Evolutionary conservation across 2,888 invertebrate genomes (phyloP).

Genomic region (Cheilosia variabilis): DNA sequence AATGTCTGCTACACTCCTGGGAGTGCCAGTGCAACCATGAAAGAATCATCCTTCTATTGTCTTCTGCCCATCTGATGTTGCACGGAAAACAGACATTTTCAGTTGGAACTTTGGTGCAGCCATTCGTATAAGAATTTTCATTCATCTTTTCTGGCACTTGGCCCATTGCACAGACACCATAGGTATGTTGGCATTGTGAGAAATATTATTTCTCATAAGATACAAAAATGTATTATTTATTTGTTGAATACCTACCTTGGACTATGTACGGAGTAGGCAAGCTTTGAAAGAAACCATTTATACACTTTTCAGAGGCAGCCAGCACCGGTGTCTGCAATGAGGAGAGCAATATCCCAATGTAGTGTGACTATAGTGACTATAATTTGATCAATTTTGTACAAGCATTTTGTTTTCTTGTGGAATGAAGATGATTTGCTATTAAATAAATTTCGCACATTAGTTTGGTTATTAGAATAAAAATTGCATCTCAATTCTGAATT

Average conservation of each 20-base stretch:
- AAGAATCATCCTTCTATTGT: conserved; percentile 21
- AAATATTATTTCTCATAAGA: conserved; percentile 48
- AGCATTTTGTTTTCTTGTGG: neutral
- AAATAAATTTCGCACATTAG: neutral
- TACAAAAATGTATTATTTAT: conserved; percentile 54
- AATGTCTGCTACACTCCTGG: conserved; percentile 32
- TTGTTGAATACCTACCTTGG: conserved; percentile 38
- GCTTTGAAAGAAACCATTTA: conserved; percentile 16
- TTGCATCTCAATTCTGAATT: neutral
- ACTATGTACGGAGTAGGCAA: neutral
- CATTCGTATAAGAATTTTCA: conserved; percentile 53
- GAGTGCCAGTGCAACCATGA: conserved; percentile 12
- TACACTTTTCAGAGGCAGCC: conserved; percentile 10
- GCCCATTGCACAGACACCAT: conserved; percentile 40
- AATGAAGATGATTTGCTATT: neutral
- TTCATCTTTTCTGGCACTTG: conserved; percentile 56
- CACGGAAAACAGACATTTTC: conserved; percentile 2
- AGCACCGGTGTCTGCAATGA: neutral
- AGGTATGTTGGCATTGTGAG: conserved; percentile 30
- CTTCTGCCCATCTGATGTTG: neutral
- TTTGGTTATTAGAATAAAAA: neutral
- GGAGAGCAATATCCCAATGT: neutral
- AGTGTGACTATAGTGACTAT: neutral
- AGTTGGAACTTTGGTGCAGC: conserved; percentile 8
- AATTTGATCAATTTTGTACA: conserved; percentile 16